These are phyloP conservation scores for Antheraea mylitta DNA, from an alignment of 1,140 invertebrate species.

Conservation along the genomic window DNA sequence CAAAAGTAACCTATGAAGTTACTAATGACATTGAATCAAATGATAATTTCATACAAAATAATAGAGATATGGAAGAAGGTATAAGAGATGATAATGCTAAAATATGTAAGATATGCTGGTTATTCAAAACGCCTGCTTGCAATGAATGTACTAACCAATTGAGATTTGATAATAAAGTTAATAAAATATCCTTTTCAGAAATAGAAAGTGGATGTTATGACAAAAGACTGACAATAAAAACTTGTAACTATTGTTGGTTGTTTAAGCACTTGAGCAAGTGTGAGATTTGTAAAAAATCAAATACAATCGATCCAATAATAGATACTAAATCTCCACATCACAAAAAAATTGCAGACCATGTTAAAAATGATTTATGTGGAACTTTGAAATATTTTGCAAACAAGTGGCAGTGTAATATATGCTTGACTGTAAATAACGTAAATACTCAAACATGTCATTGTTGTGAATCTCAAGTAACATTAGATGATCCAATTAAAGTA, in stretches of 20 bases:
- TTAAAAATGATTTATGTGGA: constrained; percentile 6
- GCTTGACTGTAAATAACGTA: constrained; percentile 35
- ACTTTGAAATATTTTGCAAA: constrained; percentile 1
- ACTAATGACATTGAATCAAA: neutral
- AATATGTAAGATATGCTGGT: constrained; percentile 47
- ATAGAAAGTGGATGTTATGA: neutral
- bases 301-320: neutral
- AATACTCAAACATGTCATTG: constrained; percentile 35
- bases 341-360: neutral
- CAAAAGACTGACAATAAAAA: neutral
- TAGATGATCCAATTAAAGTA: neutral
- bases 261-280: constrained; percentile 39
- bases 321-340: neutral
- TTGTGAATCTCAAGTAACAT: constrained; percentile 23
- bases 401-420: constrained; percentile 47
- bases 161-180: neutral
- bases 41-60: neutral
- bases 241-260: constrained; percentile 50
- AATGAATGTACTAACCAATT: constrained; percentile 23
- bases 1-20: neutral
- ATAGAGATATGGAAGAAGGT: constrained; percentile 1
- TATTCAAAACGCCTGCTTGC: constrained; percentile 43
- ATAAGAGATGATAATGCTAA: constrained; percentile 1
- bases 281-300: constrained; percentile 39
- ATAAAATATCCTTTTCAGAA: neutral